Percentiles rank a stretch among this genome's conserved stretches.
Evolutionary conservation across 2,113 vertebrate genomes (phyloP).

Genomic region (Otolemur garnettii): DNA sequence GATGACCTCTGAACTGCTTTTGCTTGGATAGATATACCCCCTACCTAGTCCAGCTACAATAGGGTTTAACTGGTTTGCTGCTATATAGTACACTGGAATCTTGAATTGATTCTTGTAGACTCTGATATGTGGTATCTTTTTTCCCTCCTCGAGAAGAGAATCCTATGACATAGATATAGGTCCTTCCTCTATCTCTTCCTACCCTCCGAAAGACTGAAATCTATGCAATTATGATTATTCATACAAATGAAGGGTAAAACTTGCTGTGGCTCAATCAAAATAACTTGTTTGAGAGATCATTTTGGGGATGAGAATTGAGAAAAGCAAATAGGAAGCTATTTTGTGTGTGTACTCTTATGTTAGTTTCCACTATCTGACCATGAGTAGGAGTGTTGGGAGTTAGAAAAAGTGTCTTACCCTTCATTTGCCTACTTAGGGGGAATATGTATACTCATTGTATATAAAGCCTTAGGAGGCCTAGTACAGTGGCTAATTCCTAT

Average conservation of each 20-base stretch:
- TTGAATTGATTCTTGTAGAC: background rate
- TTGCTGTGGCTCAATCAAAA: background rate
- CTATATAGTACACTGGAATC: slow-evolving; percentile 17
- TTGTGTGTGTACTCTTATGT: background rate
- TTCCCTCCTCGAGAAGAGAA: slow-evolving; percentile 19
- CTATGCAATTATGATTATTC: background rate
- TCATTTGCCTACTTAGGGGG: background rate
- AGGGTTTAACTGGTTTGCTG: background rate
- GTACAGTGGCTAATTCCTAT: background rate
- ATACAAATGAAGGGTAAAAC: background rate
- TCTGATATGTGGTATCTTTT: background rate
- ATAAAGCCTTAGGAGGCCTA: background rate
- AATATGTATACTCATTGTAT: background rate
- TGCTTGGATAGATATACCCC: background rate
- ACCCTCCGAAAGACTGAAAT: slow-evolving; percentile 9
- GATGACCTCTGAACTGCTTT: slow-evolving; percentile 2
- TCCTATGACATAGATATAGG: background rate
- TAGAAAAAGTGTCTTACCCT: slow-evolving; percentile 2
- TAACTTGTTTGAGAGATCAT: background rate
- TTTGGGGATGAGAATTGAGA: background rate
- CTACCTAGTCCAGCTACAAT: background rate
- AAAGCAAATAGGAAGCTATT: background rate
- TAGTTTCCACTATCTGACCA: slow-evolving; percentile 29
- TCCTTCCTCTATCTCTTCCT: background rate
- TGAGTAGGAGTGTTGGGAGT: background rate